Evolutionary conservation across 2,113 vertebrate genomes (phyloP), one percentile per base, ranked within the genome.

Genomic region (Labeo catla): DNA sequence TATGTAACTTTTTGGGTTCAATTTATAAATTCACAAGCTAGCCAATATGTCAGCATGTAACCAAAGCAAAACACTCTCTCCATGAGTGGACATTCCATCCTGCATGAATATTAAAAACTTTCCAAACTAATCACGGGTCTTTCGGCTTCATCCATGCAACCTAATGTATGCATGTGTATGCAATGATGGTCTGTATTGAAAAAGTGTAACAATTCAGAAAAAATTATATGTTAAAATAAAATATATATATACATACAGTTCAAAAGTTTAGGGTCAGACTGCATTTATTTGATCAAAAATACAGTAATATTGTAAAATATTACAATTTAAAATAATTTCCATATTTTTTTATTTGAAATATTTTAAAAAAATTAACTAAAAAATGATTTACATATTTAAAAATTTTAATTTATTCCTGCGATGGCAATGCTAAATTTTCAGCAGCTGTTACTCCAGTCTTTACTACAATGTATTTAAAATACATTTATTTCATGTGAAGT

Each of bases 51-150:
- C 63, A 70, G 63, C 65, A n/a, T 52, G 47, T 50, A 82, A 70
- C 36, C 81, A 36, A 68, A 82, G 45, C 81, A 82, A 82, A 66
- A 70, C 81, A 81, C 70, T 34, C 23, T 70, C 63, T 47, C 63
- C 15, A 36, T 82, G 65, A 47, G 63, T 52, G 47, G 45, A 82
- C 23, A 39, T 68, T 82, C 80, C 80, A 50, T 50, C 23, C 45
- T 68, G 70, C 81, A 70, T 82, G 81, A 82, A 82, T 82, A 82
- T 82, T 54, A 82, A 68, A 68, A 70, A 70, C 47, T 82, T 70
- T 82, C 65, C 61, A 52, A 70, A 82, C 15, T 82, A 70, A 82
- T 82, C 47, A 68, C 3, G 0, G 45, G 21, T 66, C 43, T 63
- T 65, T 66, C 50, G 61, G 79, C 43, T 81, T 66, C 57, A 23